These are phyloP conservation scores for Linnaemya tessellans DNA, from an alignment of 2,888 invertebrate genomes.

Conservation along the genomic window DNA sequence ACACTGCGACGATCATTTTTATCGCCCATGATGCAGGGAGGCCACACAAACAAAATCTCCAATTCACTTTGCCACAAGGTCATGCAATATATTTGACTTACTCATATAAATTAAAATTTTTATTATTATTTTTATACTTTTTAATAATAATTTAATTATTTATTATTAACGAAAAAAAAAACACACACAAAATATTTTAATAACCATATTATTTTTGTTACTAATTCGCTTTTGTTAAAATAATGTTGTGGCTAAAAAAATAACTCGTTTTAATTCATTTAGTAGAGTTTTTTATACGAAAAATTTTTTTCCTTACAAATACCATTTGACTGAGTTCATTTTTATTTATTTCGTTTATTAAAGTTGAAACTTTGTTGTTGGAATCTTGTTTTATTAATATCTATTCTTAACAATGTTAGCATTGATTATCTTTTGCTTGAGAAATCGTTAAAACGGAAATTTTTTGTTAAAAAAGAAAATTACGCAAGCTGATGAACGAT, in stretches of 20 bases:
- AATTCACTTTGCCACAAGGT: constrained; percentile 43
- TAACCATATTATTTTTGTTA: constrained; percentile 8
- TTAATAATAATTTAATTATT: constrained; percentile 35
- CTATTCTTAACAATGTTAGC: constrained; percentile 49
- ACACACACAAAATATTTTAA: constrained; percentile 20
- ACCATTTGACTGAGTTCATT: constrained; percentile 65
- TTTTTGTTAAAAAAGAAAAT: constrained; percentile 17
- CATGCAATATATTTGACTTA: not conserved
- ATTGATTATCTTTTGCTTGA: constrained; percentile 43
- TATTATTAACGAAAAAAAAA: constrained; percentile 5
- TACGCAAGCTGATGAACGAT: constrained; percentile 41
- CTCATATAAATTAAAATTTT: constrained; percentile 41
- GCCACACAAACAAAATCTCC: not conserved
- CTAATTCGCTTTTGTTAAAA: constrained; percentile 8
- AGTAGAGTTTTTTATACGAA: constrained; percentile 1
- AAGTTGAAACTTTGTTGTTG: constrained; percentile 21
- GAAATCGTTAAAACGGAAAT: constrained; percentile 35
- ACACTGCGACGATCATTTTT: constrained; percentile 1
- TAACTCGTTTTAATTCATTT: constrained; percentile 57
- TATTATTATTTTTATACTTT: constrained; percentile 29
- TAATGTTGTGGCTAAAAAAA: constrained; percentile 23
- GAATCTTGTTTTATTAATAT: constrained; percentile 25
- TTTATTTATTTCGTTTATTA: constrained; percentile 50
- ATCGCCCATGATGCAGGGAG: not conserved
- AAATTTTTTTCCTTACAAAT: constrained; percentile 46